Conservation (phyloP, 2,113 vertebrate genomes). For the Caloenas nicobarica region DNA sequence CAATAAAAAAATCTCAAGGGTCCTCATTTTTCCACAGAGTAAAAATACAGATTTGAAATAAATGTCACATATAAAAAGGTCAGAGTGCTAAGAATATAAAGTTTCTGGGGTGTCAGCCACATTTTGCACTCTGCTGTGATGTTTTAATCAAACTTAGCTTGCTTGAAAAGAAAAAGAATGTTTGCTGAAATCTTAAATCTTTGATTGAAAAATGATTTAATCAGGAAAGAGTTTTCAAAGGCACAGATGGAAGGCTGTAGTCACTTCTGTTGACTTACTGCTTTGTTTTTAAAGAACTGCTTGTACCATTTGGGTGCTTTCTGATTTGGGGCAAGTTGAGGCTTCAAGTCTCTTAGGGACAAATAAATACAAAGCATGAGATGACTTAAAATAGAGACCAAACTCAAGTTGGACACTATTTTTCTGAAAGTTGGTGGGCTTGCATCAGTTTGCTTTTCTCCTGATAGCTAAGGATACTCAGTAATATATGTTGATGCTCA, state of each 20-base stretch:
- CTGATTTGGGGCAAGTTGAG: background rate
- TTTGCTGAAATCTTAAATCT: background rate
- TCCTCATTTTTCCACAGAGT: background rate
- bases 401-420: background rate
- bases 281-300: background rate
- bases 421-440: background rate
- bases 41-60: background rate
- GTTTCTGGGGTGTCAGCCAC: background rate
- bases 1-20: background rate
- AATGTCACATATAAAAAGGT: background rate
- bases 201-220: background rate
- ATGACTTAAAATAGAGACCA: background rate
- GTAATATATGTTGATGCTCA: background rate
- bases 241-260: background rate
- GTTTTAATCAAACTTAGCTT: background rate
- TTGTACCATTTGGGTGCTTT: background rate
- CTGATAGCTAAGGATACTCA: background rate
- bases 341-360: background rate
- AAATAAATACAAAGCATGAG: background rate
- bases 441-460: background rate
- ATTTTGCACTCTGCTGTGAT: background rate
- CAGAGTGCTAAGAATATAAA: background rate
- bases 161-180: background rate
- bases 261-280: background rate
- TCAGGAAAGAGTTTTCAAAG: background rate